A percentile compares a stretch with the other conserved stretches of the same genome.
Evolutionary conservation across 2,113 vertebrate genomes (phyloP).

Genomic region (Bolborhynchus lineola): DNA sequence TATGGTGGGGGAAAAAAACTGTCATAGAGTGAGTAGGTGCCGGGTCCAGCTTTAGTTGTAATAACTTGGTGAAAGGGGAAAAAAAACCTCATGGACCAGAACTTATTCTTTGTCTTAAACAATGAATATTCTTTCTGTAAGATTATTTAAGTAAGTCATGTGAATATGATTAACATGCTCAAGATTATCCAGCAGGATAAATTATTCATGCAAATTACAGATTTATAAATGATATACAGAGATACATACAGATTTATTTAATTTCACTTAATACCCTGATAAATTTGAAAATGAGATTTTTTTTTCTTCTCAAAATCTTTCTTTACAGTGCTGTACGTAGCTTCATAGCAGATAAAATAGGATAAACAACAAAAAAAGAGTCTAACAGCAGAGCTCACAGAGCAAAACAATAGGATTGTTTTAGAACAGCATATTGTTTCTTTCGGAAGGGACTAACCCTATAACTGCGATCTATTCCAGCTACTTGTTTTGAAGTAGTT

Average conservation of each 20-base stretch:
- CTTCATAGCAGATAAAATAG: neutral
- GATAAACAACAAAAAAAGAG: neutral
- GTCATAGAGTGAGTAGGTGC: neutral
- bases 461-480: neutral
- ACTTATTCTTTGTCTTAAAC: neutral
- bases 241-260: neutral
- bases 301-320: neutral
- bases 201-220: neutral
- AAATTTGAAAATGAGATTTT: neutral
- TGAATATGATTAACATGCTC: neutral
- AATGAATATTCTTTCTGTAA: neutral
- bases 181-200: neutral
- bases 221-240: neutral
- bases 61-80: neutral
- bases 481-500: neutral
- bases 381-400: neutral
- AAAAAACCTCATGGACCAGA: neutral
- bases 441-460: neutral
- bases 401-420: neutral
- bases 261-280: neutral
- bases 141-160: neutral
- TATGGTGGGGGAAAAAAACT: neutral
- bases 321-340: neutral
- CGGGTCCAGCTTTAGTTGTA: neutral
- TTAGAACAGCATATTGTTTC: neutral